phyloP scores from a whole-genome alignment of 2,797 vertebrate species.

The Rhinichthys osculus region DNA sequence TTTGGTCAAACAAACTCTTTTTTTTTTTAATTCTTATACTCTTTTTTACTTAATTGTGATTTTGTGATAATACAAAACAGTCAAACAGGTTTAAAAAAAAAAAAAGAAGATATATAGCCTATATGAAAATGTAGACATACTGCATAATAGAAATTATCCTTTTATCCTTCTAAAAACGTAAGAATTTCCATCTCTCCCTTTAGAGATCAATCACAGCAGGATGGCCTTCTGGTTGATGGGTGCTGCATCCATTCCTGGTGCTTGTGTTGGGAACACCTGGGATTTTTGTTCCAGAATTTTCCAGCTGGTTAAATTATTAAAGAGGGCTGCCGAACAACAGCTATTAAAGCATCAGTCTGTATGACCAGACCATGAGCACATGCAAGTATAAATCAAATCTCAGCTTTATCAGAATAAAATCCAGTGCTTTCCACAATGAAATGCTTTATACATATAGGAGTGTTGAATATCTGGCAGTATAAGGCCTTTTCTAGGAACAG shows the following conservation, averaged over 20 bases:
- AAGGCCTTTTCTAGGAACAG: not conserved
- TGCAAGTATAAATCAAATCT: slow-evolving; percentile 14
- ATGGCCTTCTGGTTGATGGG: not conserved
- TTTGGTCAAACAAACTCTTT: too few relatives aligned
- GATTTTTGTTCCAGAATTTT: slow-evolving; percentile 15
- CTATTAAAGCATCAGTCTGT: slow-evolving; percentile 4
- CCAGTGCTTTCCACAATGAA: not conserved
- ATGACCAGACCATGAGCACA: not conserved
- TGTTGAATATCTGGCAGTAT: not conserved
- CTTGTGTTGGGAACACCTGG: slow-evolving; percentile 5
- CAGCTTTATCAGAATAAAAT: not conserved
- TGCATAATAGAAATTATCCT: not conserved
- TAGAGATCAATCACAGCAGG: not conserved
- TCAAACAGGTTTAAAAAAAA: too few relatives aligned
- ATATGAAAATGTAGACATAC: not conserved
- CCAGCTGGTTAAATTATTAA: slow-evolving; percentile 10
- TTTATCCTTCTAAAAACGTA: not conserved
- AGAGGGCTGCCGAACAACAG: not conserved
- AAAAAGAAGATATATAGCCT: too few relatives aligned
- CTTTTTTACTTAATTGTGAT: too few relatives aligned
- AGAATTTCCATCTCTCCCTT: not conserved
- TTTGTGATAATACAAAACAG: too few relatives aligned
- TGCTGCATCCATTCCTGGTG: not conserved
- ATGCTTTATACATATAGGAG: not conserved
- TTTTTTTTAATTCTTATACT: too few relatives aligned